Conservation (phyloP, 2,113 vertebrate species). For the Polypterus senegalus region DNA sequence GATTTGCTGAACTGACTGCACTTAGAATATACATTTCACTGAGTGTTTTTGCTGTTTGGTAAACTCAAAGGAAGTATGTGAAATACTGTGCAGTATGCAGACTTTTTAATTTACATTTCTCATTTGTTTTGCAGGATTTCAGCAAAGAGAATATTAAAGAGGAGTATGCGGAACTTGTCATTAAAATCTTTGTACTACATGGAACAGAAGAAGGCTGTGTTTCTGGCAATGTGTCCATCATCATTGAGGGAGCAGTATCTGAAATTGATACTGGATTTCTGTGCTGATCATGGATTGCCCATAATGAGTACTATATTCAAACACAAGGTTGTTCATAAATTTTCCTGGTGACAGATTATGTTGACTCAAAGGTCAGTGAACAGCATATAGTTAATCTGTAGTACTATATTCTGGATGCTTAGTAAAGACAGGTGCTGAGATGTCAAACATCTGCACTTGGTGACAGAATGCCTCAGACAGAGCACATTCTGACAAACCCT, state of each 20-base stretch:
- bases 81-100: conserved; percentile 4
- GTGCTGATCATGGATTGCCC: neutral
- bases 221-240: conserved; percentile 7
- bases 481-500: too few species aligned
- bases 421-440: too few species aligned
- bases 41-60: neutral
- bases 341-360: too few species aligned
- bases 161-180: conserved; percentile 2
- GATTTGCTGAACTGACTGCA: too few species aligned
- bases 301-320: neutral
- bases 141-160: conserved; percentile 13
- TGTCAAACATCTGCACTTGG: too few species aligned
- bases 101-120: conserved; percentile 8
- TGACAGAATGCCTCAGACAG: too few species aligned
- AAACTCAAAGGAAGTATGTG: conserved; percentile 7
- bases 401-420: too few species aligned
- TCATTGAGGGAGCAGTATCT: conserved; percentile 11
- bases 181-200: conserved; percentile 15
- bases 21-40: too few species aligned
- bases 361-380: too few species aligned
- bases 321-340: too few species aligned
- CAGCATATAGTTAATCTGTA: too few species aligned
- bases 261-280: neutral
- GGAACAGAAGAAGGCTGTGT: conserved; percentile 11
- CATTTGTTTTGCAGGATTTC: conserved; percentile 13